phyloP scores from a whole-genome alignment of 2,113 vertebrate species.

The Monarcha castaneiventris region DNA sequence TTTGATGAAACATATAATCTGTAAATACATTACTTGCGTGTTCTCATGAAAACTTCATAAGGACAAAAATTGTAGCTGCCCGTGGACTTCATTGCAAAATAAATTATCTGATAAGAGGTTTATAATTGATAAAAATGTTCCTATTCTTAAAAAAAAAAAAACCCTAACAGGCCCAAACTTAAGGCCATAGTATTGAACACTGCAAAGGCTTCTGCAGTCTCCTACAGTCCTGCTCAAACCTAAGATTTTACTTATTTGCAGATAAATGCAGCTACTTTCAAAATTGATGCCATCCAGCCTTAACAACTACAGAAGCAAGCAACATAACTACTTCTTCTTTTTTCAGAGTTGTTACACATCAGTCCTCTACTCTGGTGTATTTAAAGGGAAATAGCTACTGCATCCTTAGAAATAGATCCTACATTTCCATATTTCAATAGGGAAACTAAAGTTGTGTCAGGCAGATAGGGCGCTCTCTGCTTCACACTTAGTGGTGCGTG shows the following conservation, averaged over 20 bases:
- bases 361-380: not conserved
- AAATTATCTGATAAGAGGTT: not conserved
- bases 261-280: not conserved
- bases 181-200: not conserved
- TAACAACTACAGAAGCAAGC: not conserved
- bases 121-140: not conserved
- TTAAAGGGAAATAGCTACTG: not conserved
- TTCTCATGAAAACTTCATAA: not conserved
- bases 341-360: not conserved
- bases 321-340: not conserved
- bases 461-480: rapidly evolving
- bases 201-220: not conserved
- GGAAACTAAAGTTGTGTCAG: not conserved
- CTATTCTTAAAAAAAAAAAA: not conserved
- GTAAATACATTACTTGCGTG: rapidly evolving
- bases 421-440: not conserved
- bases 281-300: not conserved
- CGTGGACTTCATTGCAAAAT: not conserved
- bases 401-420: not conserved
- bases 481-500: rapidly evolving
- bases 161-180: not conserved
- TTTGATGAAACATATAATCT: not conserved
- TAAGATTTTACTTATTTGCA: not conserved
- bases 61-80: not conserved
- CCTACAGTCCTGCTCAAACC: not conserved